These are phyloP conservation scores for Acanthisitta chloris DNA, from an alignment of 2,113 vertebrate genomes.

Conservation along the genomic window DNA sequence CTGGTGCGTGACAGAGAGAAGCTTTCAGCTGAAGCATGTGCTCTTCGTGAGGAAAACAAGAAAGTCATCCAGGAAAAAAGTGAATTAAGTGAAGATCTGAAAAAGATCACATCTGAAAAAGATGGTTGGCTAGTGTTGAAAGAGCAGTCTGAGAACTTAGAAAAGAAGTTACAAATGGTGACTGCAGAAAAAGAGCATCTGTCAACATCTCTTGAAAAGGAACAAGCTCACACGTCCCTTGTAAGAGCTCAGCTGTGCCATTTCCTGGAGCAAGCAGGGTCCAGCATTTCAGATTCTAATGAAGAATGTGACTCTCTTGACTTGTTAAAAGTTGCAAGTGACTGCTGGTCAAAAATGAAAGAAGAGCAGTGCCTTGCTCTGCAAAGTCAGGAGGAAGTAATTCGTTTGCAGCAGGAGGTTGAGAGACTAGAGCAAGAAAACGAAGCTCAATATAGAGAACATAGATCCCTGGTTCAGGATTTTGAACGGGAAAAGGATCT, in stretches of 20 bases:
- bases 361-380: constrained; percentile 57
- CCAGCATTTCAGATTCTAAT: constrained; percentile 8
- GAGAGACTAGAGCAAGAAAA: constrained; percentile 71
- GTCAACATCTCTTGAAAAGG: constrained; percentile 57
- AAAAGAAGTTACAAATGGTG: constrained; percentile 58
- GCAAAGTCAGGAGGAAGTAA: constrained; percentile 69
- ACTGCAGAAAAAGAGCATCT: constrained; percentile 66
- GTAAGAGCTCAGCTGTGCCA: constrained; percentile 61
- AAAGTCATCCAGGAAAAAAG: constrained; percentile 68
- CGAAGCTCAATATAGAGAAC: constrained; percentile 65
- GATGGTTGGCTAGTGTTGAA: constrained; percentile 25
- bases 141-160: constrained; percentile 59
- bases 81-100: constrained; percentile 51
- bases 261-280: constrained; percentile 62
- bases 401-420: constrained; percentile 64
- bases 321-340: constrained; percentile 63
- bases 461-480: constrained; percentile 74
- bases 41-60: constrained; percentile 69
- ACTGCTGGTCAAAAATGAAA: constrained; percentile 63
- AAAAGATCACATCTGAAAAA: constrained; percentile 54
- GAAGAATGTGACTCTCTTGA: constrained; percentile 56
- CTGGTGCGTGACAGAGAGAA: constrained; percentile 66
- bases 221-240: constrained; percentile 51
- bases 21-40: constrained; percentile 55
- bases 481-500: constrained; percentile 78